Conservation (phyloP, 2,888 invertebrate genomes). For the Drosophila mimetica region DNA sequence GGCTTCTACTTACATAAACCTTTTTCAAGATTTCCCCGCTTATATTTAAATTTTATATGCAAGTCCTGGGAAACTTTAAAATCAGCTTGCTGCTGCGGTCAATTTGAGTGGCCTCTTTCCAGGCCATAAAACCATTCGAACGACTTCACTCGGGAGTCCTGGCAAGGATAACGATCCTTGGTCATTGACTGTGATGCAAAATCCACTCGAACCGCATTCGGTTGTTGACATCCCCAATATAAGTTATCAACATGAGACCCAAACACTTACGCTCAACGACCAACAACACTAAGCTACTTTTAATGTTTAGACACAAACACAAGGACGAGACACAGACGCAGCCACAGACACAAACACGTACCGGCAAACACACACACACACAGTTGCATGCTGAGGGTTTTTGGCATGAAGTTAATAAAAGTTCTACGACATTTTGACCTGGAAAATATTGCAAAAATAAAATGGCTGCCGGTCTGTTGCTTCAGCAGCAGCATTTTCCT, state of each 20-base stretch:
- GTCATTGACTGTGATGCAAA: conserved; percentile 39
- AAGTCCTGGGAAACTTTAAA: conserved; percentile 11
- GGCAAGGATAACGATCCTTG: conserved; percentile 32
- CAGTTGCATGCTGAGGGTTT: conserved; percentile 10
- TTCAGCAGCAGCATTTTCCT: conserved; percentile 33
- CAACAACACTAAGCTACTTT: conserved; percentile 63
- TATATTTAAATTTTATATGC: neutral
- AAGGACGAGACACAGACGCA: conserved; percentile 21
- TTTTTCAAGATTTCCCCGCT: neutral
- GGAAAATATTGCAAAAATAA: conserved; percentile 77
- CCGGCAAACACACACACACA: conserved; percentile 26
- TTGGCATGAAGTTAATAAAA: conserved; percentile 70
- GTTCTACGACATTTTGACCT: conserved; percentile 80
- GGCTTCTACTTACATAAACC: neutral
- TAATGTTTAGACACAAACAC: conserved; percentile 55
- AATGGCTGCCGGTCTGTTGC: conserved; percentile 73
- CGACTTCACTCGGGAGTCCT: conserved; percentile 3
- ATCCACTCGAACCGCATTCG: conserved; percentile 41
- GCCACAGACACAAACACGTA: conserved; percentile 26
- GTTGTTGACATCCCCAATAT: conserved; percentile 50
- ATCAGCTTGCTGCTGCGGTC: conserved; percentile 16
- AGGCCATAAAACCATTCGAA: conserved; percentile 35
- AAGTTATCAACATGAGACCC: conserved; percentile 49
- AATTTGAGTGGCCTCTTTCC: conserved; percentile 32
- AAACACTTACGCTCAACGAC: conserved; percentile 48